Conservation (phyloP, 2,797 vertebrate species). For the Okamejei kenojei region DNA sequence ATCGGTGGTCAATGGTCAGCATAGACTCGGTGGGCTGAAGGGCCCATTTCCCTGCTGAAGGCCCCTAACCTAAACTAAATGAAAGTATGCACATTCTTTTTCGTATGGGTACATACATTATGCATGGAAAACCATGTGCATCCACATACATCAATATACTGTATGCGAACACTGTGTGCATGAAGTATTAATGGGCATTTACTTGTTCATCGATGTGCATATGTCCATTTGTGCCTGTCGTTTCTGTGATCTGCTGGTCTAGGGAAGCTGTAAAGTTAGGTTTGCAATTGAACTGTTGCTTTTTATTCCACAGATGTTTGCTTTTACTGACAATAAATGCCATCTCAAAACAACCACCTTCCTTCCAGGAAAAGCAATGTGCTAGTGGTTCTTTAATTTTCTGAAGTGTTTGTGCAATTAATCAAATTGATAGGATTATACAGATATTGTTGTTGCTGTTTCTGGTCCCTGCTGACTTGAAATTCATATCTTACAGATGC, state of each 20-base stretch:
- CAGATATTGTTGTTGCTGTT: background rate
- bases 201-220: conserved; percentile 18
- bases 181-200: background rate
- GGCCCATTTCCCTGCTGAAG: no score
- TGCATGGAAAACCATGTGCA: background rate
- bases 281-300: conserved; percentile 43
- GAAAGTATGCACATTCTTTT: background rate
- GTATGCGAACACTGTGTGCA: background rate
- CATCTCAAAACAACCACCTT: no score
- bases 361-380: background rate
- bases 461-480: background rate
- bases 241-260: conserved; percentile 5
- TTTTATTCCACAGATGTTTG: conserved; percentile 31
- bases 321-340: conserved; percentile 39
- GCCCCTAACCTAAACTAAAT: no score
- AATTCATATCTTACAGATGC: background rate
- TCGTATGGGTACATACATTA: background rate
- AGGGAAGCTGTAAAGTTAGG: conserved; percentile 40
- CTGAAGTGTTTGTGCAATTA: background rate
- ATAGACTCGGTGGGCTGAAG: no score
- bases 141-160: background rate
- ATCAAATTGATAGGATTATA: background rate
- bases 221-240: background rate
- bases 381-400: background rate
- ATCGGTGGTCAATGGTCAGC: no score